These are phyloP conservation scores for Myopa testacea DNA, from an alignment of 2,888 invertebrate species.

Conservation along the genomic window DNA sequence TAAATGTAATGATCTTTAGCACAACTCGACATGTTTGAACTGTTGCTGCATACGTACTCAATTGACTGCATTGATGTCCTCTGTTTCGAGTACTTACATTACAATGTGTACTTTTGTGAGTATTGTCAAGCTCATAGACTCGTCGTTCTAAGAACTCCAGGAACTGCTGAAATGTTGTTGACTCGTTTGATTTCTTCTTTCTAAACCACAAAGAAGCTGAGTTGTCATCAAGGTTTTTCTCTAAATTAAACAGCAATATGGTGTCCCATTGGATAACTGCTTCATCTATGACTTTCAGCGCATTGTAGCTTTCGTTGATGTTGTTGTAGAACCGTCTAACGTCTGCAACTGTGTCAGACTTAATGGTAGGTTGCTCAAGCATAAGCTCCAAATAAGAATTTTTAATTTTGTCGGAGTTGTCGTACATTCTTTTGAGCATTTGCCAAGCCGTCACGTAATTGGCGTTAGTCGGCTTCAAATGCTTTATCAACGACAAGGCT, in stretches of 20 bases:
- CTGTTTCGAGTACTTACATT: background rate
- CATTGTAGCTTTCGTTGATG: slow-evolving; percentile 30
- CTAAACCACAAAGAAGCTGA: slow-evolving; percentile 21
- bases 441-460: slow-evolving; percentile 41
- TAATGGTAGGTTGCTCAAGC: slow-evolving; percentile 34
- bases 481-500: slow-evolving; percentile 35
- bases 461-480: slow-evolving; percentile 38
- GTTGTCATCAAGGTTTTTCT: slow-evolving; percentile 33
- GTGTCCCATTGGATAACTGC: slow-evolving; percentile 27
- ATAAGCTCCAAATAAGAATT: slow-evolving; percentile 40
- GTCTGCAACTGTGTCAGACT: slow-evolving; percentile 14
- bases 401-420: slow-evolving; percentile 40
- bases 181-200: background rate
- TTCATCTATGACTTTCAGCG: slow-evolving; percentile 25
- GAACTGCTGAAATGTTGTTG: slow-evolving; percentile 18
- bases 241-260: slow-evolving; percentile 25
- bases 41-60: slow-evolving; percentile 10
- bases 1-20: slow-evolving; percentile 28
- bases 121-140: slow-evolving; percentile 30
- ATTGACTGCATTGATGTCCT: background rate
- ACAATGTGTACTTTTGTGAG: background rate
- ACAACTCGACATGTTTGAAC: slow-evolving; percentile 28
- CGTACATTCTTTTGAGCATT: slow-evolving; percentile 35
- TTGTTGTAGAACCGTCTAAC: slow-evolving; percentile 37
- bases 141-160: slow-evolving; percentile 37